A percentile compares a stretch with the other conserved stretches of the same genome.
Conservation (phyloP, 2,888 invertebrate genomes). For the Corbicula japonica region DNA sequence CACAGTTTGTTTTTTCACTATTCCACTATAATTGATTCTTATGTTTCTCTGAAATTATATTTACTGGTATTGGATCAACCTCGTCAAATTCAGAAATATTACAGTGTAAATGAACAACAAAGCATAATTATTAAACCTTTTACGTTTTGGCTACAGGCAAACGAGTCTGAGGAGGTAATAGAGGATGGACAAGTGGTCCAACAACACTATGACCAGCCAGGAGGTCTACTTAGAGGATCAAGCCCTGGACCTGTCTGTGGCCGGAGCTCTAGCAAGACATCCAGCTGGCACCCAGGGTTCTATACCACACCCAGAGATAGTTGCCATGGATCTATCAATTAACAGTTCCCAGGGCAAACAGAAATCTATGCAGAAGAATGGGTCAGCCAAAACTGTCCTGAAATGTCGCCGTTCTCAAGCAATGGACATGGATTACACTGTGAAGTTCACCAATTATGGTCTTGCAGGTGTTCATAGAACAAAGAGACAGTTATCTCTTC, state of each 20-base stretch:
- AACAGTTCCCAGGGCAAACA: constrained; percentile 27
- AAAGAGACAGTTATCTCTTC: constrained; percentile 53
- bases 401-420: constrained; percentile 40
- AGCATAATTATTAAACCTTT: not conserved
- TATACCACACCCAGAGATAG: constrained; percentile 8
- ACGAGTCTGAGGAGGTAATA: constrained; percentile 50
- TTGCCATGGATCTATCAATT: constrained; percentile 53
- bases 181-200: constrained; percentile 57
- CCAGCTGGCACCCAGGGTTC: not conserved
- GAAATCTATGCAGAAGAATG: constrained; percentile 21
- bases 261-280: constrained; percentile 18
- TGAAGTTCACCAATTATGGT: constrained; percentile 61
- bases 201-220: constrained; percentile 49
- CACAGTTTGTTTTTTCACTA: too few relatives aligned
- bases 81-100: too few relatives aligned
- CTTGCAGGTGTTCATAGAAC: constrained; percentile 53
- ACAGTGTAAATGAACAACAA: not conserved
- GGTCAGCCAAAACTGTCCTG: not conserved
- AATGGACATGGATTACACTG: constrained; percentile 48
- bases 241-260: constrained; percentile 57
- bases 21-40: too few relatives aligned
- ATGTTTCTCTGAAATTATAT: too few relatives aligned
- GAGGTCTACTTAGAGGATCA: constrained; percentile 55
- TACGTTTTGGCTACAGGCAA: constrained; percentile 15
- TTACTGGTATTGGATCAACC: too few relatives aligned